These are phyloP conservation scores for Sapajus apella DNA, from an alignment of 2,113 vertebrate species.

Conservation along the genomic window DNA sequence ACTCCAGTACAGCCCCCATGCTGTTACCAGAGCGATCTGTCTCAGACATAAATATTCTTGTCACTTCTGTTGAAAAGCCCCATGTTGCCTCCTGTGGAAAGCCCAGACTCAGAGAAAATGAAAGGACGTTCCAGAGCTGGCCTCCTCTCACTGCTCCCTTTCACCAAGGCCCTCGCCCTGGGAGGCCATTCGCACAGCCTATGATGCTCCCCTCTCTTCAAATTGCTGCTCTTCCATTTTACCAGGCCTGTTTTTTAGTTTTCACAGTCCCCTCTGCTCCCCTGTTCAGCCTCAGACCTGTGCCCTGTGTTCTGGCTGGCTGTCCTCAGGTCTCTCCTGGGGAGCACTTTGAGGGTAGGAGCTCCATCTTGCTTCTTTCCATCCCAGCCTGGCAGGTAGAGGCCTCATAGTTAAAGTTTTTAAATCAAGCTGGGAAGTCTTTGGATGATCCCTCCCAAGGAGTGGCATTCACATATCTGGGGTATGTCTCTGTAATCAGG, in stretches of 20 bases:
- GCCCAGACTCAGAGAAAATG: neutral
- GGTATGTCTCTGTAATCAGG: neutral
- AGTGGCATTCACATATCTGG: neutral
- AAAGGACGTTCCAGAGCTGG: neutral
- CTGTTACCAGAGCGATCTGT: neutral
- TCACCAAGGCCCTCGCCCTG: neutral
- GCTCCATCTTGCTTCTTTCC: neutral
- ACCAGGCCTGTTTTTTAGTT: neutral
- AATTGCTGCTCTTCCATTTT: neutral
- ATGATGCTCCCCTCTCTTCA: neutral
- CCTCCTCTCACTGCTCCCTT: neutral
- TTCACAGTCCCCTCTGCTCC: neutral
- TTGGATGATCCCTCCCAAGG: neutral
- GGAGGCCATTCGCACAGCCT: neutral
- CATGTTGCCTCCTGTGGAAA: neutral
- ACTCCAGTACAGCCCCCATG: neutral
- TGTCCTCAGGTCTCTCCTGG: neutral
- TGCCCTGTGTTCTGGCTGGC: neutral
- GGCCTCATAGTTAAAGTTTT: neutral
- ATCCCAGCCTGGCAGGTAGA: neutral
- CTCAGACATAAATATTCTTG: neutral
- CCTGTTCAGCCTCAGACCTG: neutral
- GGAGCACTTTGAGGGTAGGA: neutral
- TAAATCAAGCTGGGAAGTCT: neutral
- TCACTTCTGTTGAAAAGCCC: neutral